phyloP scores from a whole-genome alignment of 2,888 invertebrate species.

The Hyposoter didymator region DNA sequence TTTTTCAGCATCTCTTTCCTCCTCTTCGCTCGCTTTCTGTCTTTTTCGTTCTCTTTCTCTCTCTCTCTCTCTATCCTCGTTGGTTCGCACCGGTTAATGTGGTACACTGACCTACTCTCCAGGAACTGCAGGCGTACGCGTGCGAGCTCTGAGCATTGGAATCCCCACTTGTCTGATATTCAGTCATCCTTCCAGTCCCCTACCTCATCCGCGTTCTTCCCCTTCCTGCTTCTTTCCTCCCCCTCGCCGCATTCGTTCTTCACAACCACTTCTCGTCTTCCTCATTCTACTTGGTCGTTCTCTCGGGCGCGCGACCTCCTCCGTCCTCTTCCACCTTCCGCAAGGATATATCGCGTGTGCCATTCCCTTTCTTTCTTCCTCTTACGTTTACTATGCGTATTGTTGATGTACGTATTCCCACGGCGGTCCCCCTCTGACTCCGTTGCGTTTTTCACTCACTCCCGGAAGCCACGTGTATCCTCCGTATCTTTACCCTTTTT shows the following conservation, averaged over 20 bases:
- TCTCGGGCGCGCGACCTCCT: constrained; percentile 47
- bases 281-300: constrained; percentile 60
- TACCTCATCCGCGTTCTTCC: constrained; percentile 47
- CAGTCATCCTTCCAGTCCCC: constrained; percentile 73
- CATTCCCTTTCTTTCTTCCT: constrained; percentile 64
- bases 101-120: constrained; percentile 84
- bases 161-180: constrained; percentile 64
- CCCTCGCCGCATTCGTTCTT: constrained; percentile 27
- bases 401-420: constrained; percentile 46
- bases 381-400: constrained; percentile 42
- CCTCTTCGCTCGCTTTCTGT: constrained; percentile 14
- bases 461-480: constrained; percentile 37
- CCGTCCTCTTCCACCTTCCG: constrained; percentile 53
- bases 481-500: constrained; percentile 30
- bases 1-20: constrained; percentile 24
- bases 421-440: constrained; percentile 15
- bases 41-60: constrained; percentile 30
- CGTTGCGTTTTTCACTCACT: constrained; percentile 12
- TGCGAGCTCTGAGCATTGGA: constrained; percentile 70
- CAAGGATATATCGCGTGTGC: constrained; percentile 34
- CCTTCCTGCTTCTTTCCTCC: background rate
- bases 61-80: constrained; percentile 42
- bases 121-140: constrained; percentile 69
- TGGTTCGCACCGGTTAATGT: constrained; percentile 80
- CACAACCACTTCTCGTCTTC: constrained; percentile 33